These are phyloP conservation scores for Alcis repandata DNA, from an alignment of 2,888 invertebrate species.

Conservation along the genomic window DNA sequence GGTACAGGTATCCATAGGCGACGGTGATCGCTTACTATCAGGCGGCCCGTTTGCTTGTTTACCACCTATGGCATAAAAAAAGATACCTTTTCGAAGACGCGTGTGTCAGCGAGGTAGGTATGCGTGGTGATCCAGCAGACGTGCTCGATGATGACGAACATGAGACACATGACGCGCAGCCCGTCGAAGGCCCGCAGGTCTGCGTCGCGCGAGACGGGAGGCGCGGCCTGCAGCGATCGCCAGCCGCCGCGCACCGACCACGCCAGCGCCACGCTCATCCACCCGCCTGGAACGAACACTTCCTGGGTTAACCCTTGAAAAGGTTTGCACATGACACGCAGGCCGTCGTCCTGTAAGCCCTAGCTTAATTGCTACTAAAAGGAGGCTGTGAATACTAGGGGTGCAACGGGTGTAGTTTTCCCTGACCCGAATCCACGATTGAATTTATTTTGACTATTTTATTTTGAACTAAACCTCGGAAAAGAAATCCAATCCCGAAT, in stretches of 20 bases:
- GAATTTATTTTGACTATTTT: no score
- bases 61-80: background rate
- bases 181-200: slow-evolving; percentile 77
- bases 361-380: no score
- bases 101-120: slow-evolving; percentile 69
- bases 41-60: no score
- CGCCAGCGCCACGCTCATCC: slow-evolving; percentile 57
- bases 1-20: no score
- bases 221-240: slow-evolving; percentile 60
- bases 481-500: no score
- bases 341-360: no score
- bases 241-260: slow-evolving; percentile 73
- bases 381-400: no score
- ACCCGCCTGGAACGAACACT: background rate
- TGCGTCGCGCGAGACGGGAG: slow-evolving; percentile 54
- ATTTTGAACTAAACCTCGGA: no score
- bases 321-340: no score
- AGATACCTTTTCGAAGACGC: slow-evolving; percentile 68
- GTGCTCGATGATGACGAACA: slow-evolving; percentile 79
- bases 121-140: slow-evolving; percentile 78
- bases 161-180: slow-evolving; percentile 76
- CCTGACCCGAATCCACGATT: no score
- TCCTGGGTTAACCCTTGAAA: background rate
- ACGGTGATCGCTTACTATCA: no score
- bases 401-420: no score